Evolutionary conservation across 2,888 invertebrate species (phyloP), one percentile per base, ranked within the genome.

Genomic region (Meiosimyza decipiens): DNA sequence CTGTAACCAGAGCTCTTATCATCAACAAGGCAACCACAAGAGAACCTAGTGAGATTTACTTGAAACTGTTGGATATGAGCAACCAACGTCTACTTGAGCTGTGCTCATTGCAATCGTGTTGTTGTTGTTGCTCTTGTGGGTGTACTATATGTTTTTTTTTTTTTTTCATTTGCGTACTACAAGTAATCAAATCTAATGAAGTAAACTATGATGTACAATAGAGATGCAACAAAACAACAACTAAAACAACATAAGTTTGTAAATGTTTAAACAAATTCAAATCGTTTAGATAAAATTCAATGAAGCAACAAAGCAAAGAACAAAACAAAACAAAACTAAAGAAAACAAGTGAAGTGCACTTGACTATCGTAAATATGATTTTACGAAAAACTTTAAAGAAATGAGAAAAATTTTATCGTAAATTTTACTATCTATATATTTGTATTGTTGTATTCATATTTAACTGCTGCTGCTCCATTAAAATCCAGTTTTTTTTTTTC

Each of bases 311-410:
- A 22, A 22, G 22, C n/a, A 22, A 55, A 22, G 55, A 55, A 55
- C n/a, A 7, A 16, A 55, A 11, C 22, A 22, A 49, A 55, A 55
- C n/a, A 7, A 16, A 55, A 11, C 22, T 12, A 49, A 51, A 50
- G 51, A 33, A 62, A 28, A 51, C 49, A 54, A 55, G 40, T 16
- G n/a, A 50, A 69, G 60, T 60, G 52, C 69, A 69, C 69, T 69
- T 69, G 22, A 69, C 51, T 62, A 28, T 28, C 28, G 3, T 28
- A 60, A 40, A n/a, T 69, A 9, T 22, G 55, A 16, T 9, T 55
- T 55, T n/a, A 55, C 16, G n/a, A 11, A n/a, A 18, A n/a, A 28
- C 4, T 28, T 2, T 28, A 28, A 28, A 22, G 4, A 55, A n/a
- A 55, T 9, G 4, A 13, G 55, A 55, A 18, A 55, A 18, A 28